These are phyloP conservation scores for Epinotia bilunana DNA, from an alignment of 2,888 invertebrate genomes.

Conservation along the genomic window DNA sequence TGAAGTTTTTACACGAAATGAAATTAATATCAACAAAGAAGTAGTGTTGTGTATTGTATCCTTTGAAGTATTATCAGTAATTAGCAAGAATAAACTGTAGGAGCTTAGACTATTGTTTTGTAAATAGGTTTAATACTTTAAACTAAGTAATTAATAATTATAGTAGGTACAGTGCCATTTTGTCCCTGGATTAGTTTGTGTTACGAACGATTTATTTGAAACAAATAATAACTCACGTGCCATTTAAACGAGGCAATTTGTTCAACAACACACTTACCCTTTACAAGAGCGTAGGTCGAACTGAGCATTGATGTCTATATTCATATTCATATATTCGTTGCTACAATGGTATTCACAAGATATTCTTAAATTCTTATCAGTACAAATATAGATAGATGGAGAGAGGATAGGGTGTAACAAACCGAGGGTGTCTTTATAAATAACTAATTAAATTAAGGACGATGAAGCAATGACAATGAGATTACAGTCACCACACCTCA, in stretches of 20 bases:
- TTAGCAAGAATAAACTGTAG: conserved; percentile 8
- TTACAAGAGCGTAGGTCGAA: neutral
- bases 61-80: neutral
- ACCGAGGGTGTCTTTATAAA: neutral
- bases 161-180: conserved; percentile 1
- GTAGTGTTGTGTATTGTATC: too few relatives aligned
- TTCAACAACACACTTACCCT: neutral
- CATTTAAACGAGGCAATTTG: conserved; percentile 1
- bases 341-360: too few relatives aligned
- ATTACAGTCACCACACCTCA: neutral
- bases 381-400: too few relatives aligned
- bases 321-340: too few relatives aligned
- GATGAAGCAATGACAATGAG: neutral
- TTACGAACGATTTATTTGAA: conserved; percentile 11
- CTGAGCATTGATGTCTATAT: neutral
- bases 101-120: conserved; percentile 13
- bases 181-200: conserved; percentile 7
- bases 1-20: too few relatives aligned
- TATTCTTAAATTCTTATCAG: too few relatives aligned
- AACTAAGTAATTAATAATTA: conserved; percentile 16
- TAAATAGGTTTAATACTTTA: conserved; percentile 1
- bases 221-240: conserved; percentile 17
- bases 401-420: too few relatives aligned
- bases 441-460: neutral
- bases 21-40: too few relatives aligned